Base-by-base conservation (phyloP, 2,888 invertebrate species). In the Tetragnatha montana region DNA sequence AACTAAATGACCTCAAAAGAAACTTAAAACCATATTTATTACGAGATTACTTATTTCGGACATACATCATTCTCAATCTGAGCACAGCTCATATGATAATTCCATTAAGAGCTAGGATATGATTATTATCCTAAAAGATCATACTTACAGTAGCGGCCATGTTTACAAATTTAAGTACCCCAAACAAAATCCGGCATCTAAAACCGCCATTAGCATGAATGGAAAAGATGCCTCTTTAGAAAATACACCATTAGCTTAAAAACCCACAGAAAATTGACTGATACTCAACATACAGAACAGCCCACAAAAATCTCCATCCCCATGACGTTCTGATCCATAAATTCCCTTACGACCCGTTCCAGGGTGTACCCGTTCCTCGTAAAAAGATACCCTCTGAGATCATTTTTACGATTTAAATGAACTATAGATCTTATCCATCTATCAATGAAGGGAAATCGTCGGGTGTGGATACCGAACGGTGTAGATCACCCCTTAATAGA, bases 401-500 rank as follows among this genome's bases (percentile, higher is more conserved):
- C 74, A 76, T 84, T 84, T 84, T 84, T 84, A 78, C 69, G 76
- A 76, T 84, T 84, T 69, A 78, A 84, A 84, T 84, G 69, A 19
- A 17, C 50, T 47, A n/a, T 51, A 79, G 35, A 71, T 35, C 35
- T 35, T 50, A 50, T 50, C 50, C n/a, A 50, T 49, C 47, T 35
- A n/a, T 7, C 49, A n/a, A n/a, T 68, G 50, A 21, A n/a, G 50
- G n/a, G 76, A n/a, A 76, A 49, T 17, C 50, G 49, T 50, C 49
- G 76, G 17, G 50, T 10, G 74, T 74, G 74, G 74, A 74, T 74
- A 49, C n/a, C 35, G 35, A 4, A 35, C 35, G 35, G 35, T 35
- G 35, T 35, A 35, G 35, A 35, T 35, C 35, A 35, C 47, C 50
- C 49, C 50, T 50, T 19, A 19, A 50, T 76, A 6, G 35, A 76